Base-by-base conservation (phyloP, 2,797 vertebrate species). In the Sphenopsis melanotis region DNA sequence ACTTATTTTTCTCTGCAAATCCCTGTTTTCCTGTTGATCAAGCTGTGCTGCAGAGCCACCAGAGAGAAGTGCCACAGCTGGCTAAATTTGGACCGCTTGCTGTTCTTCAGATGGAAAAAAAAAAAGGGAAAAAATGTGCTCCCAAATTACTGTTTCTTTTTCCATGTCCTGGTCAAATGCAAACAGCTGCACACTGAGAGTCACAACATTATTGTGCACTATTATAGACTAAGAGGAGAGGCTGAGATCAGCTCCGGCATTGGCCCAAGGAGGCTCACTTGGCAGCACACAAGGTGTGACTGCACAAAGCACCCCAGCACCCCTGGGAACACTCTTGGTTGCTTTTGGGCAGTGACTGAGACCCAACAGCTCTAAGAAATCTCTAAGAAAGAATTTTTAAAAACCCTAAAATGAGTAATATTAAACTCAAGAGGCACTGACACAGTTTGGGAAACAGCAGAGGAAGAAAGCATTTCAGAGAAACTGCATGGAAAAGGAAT, bases 141-240 rank as follows among this genome's bases (percentile, higher is more conserved):
- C 65, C 47, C 15, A 79, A 21, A 89, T 69, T 69, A 39, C 50
- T 79, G n/a, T 61, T 84, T 91, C 37, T 84, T 92, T 47, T 95
- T 50, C 83, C 37, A 18, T 53, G 42, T 79, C n/a, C 71, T 69
- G n/a, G 36, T 91, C 84, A 75, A 83, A 81, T 10, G 2, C 68
- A 87, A 80, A 77, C 39, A 74, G 76, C 76, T 93, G 86, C 64
- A 80, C 68, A 63, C 24, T 42, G 57, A 81, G 53, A 89, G 57
- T 80, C 80, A 89, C 65, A 83, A 59, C 2, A 17, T 50, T 78
- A 36, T 37, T 10, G 5, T 6, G 4, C 30, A 17, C 47, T 57
- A 3, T 61, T 63, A 16, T 29, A 79, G 23, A 14, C 24, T 15
- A 29, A 47, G 4, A 74, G 65, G 53, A 60, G 84, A 65, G 27